These are phyloP conservation scores for Pegea sp. DNA, from an alignment of 23 tunicate genomes.

Conservation along the genomic window DNA sequence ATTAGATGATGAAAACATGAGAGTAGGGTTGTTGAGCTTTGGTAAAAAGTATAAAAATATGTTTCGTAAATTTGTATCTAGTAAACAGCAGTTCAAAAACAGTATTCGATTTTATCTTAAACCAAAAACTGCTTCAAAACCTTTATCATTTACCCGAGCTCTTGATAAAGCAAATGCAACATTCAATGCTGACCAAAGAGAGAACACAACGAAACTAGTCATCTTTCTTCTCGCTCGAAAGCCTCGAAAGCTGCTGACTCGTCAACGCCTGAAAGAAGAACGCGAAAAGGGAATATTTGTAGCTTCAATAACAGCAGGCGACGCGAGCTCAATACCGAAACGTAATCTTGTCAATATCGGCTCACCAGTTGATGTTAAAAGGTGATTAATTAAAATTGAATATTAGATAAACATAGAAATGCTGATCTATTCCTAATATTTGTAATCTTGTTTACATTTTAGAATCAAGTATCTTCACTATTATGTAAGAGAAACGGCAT, in stretches of 20 bases:
- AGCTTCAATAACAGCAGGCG: not conserved
- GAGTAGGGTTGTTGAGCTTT: slow-evolving; percentile 5
- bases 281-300: not conserved
- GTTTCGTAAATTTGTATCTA: slow-evolving; percentile 2
- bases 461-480: slow-evolving; percentile 13
- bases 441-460: not conserved
- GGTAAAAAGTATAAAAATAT: slow-evolving; percentile 3
- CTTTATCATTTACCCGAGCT: not conserved
- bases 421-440: not conserved
- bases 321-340: not conserved
- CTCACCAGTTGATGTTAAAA: not conserved
- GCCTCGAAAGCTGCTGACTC: not conserved
- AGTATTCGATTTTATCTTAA: not conserved
- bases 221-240: not conserved
- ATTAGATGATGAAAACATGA: slow-evolving; percentile 8
- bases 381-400: not conserved
- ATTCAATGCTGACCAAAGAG: not conserved
- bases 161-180: not conserved
- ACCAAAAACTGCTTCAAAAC: not conserved
- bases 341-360: too few species aligned
- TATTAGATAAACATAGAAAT: not conserved
- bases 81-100: slow-evolving; percentile 1
- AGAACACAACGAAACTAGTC: not conserved
- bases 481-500: slow-evolving; percentile 9
- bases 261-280: not conserved